phyloP scores from a whole-genome alignment of 1,140 invertebrate species.

The Drosophila lacteicornis region DNA sequence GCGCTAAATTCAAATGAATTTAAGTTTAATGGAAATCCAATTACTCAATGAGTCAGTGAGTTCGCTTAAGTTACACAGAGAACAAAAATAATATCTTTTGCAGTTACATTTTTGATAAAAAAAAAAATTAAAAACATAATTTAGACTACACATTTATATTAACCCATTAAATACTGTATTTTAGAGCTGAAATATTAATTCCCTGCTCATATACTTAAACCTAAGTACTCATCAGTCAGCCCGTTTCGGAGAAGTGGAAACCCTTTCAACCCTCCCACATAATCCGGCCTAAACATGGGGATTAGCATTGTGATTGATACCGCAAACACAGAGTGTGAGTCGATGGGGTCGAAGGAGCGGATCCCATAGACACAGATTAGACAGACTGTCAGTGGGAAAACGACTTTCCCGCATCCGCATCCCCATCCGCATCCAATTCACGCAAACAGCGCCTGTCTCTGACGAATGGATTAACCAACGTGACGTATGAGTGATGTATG shows the following conservation, averaged over 20 bases:
- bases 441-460: slow-evolving; percentile 24
- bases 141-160: too few species aligned
- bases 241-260: slow-evolving; percentile 1
- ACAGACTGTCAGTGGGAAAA: slow-evolving; percentile 52
- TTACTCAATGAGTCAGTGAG: too few species aligned
- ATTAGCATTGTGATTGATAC: slow-evolving; percentile 76
- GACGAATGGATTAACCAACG: slow-evolving; percentile 74
- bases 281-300: slow-evolving; percentile 26
- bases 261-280: slow-evolving; percentile 25
- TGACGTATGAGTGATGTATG: slow-evolving; percentile 81
- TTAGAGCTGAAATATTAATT: neutral
- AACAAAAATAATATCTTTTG: too few species aligned
- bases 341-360: neutral
- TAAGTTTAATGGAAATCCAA: too few species aligned
- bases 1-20: too few species aligned
- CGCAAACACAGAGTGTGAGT: slow-evolving; percentile 23
- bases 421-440: slow-evolving; percentile 13
- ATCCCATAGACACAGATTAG: slow-evolving; percentile 57
- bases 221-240: slow-evolving; percentile 7
- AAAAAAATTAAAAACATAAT: too few species aligned
- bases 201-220: neutral
- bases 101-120: too few species aligned
- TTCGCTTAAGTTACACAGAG: too few species aligned
- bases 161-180: too few species aligned
- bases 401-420: neutral